Conservation (phyloP, 2,113 vertebrate species). For the Callopanchax toddi region DNA sequence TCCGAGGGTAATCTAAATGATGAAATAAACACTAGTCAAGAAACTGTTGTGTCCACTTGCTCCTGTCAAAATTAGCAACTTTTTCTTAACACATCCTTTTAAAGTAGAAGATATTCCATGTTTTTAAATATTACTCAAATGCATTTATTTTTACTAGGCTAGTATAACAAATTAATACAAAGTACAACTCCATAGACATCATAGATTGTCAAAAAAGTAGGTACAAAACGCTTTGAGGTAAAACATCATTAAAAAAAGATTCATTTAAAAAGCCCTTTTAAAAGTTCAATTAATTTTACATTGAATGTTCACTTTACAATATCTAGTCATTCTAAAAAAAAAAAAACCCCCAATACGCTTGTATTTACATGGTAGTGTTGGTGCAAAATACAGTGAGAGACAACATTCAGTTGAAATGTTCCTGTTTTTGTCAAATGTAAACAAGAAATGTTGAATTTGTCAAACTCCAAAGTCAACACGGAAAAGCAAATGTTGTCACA, state of each 20-base stretch:
- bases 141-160: slow-evolving; percentile 64
- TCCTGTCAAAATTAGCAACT: too few species aligned
- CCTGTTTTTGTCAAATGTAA: slow-evolving; percentile 73
- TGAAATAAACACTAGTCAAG: too few species aligned
- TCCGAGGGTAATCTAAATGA: too few species aligned
- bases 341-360: slow-evolving; percentile 58
- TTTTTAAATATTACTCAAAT: slow-evolving; percentile 57
- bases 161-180: slow-evolving; percentile 79
- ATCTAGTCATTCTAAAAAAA: slow-evolving; percentile 65
- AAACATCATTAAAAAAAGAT: slow-evolving; percentile 75
- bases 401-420: slow-evolving; percentile 73
- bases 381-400: slow-evolving; percentile 76
- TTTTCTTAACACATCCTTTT: background rate
- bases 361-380: slow-evolving; percentile 74
- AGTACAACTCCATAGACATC: slow-evolving; percentile 73
- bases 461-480: slow-evolving; percentile 29
- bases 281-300: slow-evolving; percentile 61
- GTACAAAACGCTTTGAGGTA: slow-evolving; percentile 80
- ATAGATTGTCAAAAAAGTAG: slow-evolving; percentile 78
- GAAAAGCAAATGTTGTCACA: slow-evolving; percentile 46
- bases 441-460: slow-evolving; percentile 63
- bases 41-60: too few species aligned
- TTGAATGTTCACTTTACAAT: slow-evolving; percentile 69
- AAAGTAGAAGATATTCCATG: background rate
- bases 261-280: slow-evolving; percentile 75